phyloP scores from a whole-genome alignment of 2,113 vertebrate genomes.

The Tragulus kanchil region DNA sequence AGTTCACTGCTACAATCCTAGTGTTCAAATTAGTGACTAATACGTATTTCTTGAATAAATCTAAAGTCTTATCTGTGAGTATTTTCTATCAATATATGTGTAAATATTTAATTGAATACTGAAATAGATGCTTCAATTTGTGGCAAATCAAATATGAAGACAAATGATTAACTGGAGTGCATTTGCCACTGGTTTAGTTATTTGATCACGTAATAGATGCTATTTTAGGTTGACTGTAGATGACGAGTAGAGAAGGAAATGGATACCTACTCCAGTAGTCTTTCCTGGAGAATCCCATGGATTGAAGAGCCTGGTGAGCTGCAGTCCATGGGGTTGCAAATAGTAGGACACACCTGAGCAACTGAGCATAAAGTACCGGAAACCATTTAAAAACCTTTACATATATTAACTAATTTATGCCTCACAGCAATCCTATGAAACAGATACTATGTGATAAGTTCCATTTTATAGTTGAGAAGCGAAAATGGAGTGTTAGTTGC shows the following conservation, averaged over 20 bases:
- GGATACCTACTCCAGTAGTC: neutral
- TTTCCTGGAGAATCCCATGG: neutral
- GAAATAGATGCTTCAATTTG: neutral
- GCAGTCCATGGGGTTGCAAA: neutral
- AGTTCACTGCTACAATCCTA: neutral
- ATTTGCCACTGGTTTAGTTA: neutral
- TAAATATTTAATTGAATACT: neutral
- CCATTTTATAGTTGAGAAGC: neutral
- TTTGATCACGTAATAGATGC: slow-evolving; percentile 8
- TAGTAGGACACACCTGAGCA: neutral
- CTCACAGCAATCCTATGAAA: neutral
- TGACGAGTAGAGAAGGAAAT: neutral
- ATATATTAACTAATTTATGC: neutral
- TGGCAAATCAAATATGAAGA: neutral
- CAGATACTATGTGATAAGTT: neutral
- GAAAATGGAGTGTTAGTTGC: neutral
- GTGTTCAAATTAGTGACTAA: neutral
- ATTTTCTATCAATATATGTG: neutral
- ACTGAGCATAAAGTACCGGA: neutral
- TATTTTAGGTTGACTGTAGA: neutral
- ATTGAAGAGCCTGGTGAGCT: neutral
- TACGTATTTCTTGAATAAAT: slow-evolving; percentile 33
- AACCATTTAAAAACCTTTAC: neutral
- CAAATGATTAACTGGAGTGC: neutral
- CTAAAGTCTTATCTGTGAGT: neutral